A percentile compares a stretch with the other conserved stretches of the same genome.
Conservation (phyloP, 2,888 invertebrate species). For the Amiota communis region DNA sequence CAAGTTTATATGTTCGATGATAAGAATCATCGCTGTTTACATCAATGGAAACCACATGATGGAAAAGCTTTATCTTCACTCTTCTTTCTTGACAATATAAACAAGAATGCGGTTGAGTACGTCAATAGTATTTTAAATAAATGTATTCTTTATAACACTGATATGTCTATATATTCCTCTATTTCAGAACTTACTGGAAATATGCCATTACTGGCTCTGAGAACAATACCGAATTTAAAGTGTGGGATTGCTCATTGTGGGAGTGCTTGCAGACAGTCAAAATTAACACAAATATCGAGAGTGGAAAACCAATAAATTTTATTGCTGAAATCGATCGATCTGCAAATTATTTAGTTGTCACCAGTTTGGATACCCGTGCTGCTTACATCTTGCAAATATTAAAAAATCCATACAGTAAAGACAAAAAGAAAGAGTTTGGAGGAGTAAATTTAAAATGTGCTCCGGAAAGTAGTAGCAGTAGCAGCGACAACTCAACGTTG, state of each 20-base stretch:
- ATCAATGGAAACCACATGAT: conserved; percentile 94
- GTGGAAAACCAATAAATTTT: conserved; percentile 57
- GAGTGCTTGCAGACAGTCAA: conserved; percentile 90
- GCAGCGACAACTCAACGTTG: conserved; percentile 30
- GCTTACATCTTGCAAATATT: conserved; percentile 86
- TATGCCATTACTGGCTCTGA: conserved; percentile 93
- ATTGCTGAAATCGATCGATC: conserved; percentile 86
- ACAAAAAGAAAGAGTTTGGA: conserved; percentile 27
- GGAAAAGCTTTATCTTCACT: conserved; percentile 89
- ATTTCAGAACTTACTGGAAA: conserved; percentile 85
- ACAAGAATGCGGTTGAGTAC: conserved; percentile 83
- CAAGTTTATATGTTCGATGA: conserved; percentile 85
- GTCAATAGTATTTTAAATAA: conserved; percentile 70
- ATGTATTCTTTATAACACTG: background rate
- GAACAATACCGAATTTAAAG: conserved; percentile 90
- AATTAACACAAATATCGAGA: conserved; percentile 74
- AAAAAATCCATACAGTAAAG: conserved; percentile 73
- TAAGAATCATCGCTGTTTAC: conserved; percentile 86
- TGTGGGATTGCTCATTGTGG: conserved; percentile 97
- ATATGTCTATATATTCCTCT: background rate
- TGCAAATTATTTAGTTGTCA: conserved; percentile 88
- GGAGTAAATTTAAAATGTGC: background rate
- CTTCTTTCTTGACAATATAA: conserved; percentile 95
- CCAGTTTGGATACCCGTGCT: conserved; percentile 88
- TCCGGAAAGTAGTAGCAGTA: conserved; percentile 25